Base-by-base conservation (phyloP, 2,797 vertebrate species). In the Oryzias dopingdopingensis region DNA sequence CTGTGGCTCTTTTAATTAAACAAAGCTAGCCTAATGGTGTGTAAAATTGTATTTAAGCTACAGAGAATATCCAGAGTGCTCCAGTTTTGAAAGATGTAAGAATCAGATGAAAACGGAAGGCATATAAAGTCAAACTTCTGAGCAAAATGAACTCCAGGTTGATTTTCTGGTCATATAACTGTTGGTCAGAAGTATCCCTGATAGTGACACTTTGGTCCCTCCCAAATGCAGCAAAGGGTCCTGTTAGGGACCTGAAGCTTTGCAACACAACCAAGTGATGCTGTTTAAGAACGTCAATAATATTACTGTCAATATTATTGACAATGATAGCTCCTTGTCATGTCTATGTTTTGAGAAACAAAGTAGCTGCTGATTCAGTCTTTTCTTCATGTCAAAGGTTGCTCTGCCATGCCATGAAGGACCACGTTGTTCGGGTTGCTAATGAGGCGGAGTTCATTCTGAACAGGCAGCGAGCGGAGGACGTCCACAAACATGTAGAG, bases 401-500 rank as follows among this genome's bases (percentile, higher is more conserved):
- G 59, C 83, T 98, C 32, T 99, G 97, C 80, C 96, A 99, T 50
- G 96, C 96, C 56, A 99, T 98, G 97, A 99, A 98, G 88, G 96
- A 99, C 85, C 97, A 99, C 72, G 98, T 99, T 52, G 96, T 99
- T 2, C 94, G 96, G 12, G 97, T 98, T 1, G 96, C 96, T 68
- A 99, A 98, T 49, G 97, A 99, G 81, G 96, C 97, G 0, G 96
- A 99, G 83, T 98, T 99, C 82, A 99, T 99, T 89, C 91, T 99
- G 77, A 98, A 97, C 85, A 87, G 96, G 74, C 97, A 99, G 89
- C 90, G 96, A 70, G 97, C 97, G 0, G 96, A 99, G 78, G 97
- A 99, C 43, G 96, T 97, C 32, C 96, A 98, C 89, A 98, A 98
- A 61, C 96, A 99, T 0, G 94, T 96, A 0, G 96, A 98, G 71